Conservation (phyloP, 2,113 vertebrate species). For the Indri indri region DNA sequence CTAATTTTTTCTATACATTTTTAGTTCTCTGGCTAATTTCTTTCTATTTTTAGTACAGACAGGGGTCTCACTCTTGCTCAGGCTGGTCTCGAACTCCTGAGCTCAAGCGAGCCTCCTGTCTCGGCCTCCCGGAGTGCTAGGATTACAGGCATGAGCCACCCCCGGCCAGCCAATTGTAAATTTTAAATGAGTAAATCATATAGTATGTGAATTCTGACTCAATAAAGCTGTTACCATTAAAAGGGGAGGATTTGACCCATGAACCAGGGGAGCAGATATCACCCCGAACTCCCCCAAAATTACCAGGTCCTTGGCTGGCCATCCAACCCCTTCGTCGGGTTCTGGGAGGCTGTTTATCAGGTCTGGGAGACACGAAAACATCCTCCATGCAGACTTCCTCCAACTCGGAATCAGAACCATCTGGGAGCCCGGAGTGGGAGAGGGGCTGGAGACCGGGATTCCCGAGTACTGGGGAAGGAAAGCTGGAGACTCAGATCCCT, state of each 20-base stretch:
- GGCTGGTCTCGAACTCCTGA: no score
- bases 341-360: slow-evolving; percentile 3
- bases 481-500: not conserved
- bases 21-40: no score
- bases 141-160: no score
- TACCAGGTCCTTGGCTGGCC: slow-evolving; percentile 50
- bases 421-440: not conserved
- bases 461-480: not conserved
- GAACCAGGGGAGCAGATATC: not conserved
- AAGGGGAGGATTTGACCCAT: not conserved
- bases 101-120: no score
- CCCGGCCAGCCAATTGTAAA: not conserved
- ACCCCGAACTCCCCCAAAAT: not conserved
- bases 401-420: slow-evolving; percentile 45
- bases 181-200: not conserved
- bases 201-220: not conserved
- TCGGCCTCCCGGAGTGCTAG: no score
- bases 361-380: not conserved
- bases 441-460: not conserved
- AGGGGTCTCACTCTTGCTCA: no score
- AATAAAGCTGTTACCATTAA: not conserved
- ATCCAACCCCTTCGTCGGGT: slow-evolving; percentile 49
- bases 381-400: slow-evolving; percentile 75
- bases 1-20: no score
- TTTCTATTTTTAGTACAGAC: no score